Base-by-base conservation (phyloP, 2,113 vertebrate genomes). In the Thamnophis sirtalis region DNA sequence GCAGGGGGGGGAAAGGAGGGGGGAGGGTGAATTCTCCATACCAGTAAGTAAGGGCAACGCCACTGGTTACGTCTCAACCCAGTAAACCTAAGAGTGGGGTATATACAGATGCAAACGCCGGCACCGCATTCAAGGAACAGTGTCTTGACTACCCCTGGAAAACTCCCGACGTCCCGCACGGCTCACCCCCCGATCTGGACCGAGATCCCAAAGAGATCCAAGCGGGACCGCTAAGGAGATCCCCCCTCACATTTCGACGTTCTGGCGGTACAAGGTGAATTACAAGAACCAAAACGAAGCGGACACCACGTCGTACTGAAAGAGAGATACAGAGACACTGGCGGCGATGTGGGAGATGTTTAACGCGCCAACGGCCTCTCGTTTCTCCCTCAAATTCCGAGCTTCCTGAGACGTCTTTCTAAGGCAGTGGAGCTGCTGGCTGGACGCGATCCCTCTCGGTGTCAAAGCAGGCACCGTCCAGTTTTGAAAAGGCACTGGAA, bases 401-500 rank as follows among this genome's bases (percentile, higher is more conserved):
- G 1, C 48, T 10, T 11, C 9, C 73, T 5, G 49, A 50, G 21
- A 38, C 8, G 13, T 11, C 55, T 53, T 43, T 43, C 54, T 85
- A 89, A 93, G 92, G 89, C 92, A 84, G n/a, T 38, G 86, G 11
- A 7, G 38, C 9, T 33, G 63, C 28, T 4, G n/a, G 86, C 11
- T 2, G 15, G 60, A 63, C 3, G 28, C 9, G 43, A 9, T 26
- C n/a, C 48, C 15, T 9, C 89, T 43, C 17, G 7, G 1, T n/a
- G 43, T 43, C 2, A 9, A 28, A 48, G 4, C 51, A 88, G 53
- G 24, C 9, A 26, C 4, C 7, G 53, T 43, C 48, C 92, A 84
- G 58, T 26, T 43, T 51, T 33, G 38, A 55, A 50, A 91, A 93
- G 92, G 92, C 92, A 93, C 92, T 63, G 24, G 50, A n/a, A 7